Evolutionary conservation across 2,888 invertebrate genomes (phyloP).

Genomic region (Busseola fusca): DNA sequence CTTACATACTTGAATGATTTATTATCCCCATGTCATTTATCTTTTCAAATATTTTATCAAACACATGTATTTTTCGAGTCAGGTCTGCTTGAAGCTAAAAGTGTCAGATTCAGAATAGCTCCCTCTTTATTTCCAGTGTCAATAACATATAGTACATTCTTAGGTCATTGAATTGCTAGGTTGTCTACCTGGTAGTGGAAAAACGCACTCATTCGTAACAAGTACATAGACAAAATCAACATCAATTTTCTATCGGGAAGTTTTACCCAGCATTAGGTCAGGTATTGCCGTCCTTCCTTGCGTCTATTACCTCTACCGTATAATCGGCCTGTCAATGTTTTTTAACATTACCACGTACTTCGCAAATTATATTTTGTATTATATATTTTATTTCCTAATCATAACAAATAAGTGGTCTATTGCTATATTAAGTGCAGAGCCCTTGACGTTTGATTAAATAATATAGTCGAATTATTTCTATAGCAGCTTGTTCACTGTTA

Average conservation of each 20-base stretch:
- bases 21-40: not conserved
- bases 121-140: not conserved
- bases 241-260: slow-evolving; percentile 1
- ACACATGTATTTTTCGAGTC: not conserved
- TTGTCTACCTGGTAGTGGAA: not conserved
- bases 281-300: slow-evolving; percentile 16
- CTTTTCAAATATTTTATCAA: not conserved
- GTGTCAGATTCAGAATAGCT: no score
- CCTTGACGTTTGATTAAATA: slow-evolving; percentile 26
- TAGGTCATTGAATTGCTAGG: not conserved
- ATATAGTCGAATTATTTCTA: slow-evolving; percentile 30
- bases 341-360: slow-evolving; percentile 20
- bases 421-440: slow-evolving; percentile 6
- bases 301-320: slow-evolving; percentile 21
- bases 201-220: not conserved
- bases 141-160: not conserved
- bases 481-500: slow-evolving; percentile 6
- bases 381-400: slow-evolving; percentile 32
- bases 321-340: slow-evolving; percentile 24
- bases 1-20: not conserved
- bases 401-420: slow-evolving; percentile 27
- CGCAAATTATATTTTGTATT: slow-evolving; percentile 32
- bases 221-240: not conserved
- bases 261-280: slow-evolving; percentile 2
- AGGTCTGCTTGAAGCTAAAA: not conserved